Conservation (phyloP, 2,797 vertebrate species). For the Botia kubotai region DNA sequence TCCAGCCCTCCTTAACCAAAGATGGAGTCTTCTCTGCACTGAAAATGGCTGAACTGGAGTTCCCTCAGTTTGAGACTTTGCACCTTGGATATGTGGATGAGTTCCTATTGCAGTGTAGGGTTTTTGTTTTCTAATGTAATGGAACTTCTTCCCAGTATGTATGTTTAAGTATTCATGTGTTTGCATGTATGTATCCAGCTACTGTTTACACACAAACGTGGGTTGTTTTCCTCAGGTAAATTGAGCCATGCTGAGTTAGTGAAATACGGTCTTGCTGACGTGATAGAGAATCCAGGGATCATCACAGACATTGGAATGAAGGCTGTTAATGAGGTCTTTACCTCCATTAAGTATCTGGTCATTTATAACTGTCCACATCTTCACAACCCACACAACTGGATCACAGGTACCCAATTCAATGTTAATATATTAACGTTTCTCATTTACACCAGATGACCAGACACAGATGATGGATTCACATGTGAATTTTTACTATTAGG, state of each 20-base stretch:
- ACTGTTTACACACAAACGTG: not conserved
- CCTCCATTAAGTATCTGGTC: conserved; percentile 94
- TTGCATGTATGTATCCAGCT: not conserved
- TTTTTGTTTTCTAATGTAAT: not conserved
- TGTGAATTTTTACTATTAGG: no score
- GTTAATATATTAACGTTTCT: not conserved
- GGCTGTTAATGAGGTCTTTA: conserved; percentile 97
- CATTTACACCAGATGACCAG: no score
- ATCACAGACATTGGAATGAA: conserved; percentile 99
- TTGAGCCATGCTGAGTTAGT: conserved; percentile 96
- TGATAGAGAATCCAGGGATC: conserved; percentile 97
- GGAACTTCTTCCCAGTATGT: no score
- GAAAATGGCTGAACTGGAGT: conserved; percentile 98
- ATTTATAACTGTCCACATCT: conserved; percentile 99
- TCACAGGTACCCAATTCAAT: conserved; percentile 84
- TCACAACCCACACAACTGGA: conserved; percentile 97
- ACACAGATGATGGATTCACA: no score
- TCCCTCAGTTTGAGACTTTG: conserved; percentile 98
- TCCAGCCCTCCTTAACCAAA: conserved; percentile 98
- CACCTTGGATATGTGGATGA: conserved; percentile 98
- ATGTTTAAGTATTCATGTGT: not conserved
- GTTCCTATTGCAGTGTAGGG: conserved; percentile 95
- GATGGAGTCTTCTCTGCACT: conserved; percentile 98
- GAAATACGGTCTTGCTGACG: conserved; percentile 96
- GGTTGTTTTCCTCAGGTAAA: conserved; percentile 81